Base-by-base conservation (phyloP, 2,113 vertebrate genomes). In the Pterocles orientalis region DNA sequence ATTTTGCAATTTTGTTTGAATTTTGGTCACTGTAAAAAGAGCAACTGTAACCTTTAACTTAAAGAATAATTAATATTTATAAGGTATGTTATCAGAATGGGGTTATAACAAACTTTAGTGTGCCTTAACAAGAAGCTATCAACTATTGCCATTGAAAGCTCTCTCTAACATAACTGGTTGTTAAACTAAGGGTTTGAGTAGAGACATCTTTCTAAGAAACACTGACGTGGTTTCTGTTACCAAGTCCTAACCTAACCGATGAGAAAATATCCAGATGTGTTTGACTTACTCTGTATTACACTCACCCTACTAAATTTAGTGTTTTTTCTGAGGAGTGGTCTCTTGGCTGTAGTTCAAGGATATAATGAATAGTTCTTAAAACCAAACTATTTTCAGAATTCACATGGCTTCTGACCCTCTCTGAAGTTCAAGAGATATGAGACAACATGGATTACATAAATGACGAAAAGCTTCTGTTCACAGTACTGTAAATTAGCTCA, bases 221-320 rank as follows among this genome's bases (percentile, higher is more conserved):
- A 50, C 36, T 88, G 62, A 36, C 10, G 4, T 34, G 7, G 18
- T 29, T 89, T 87, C 28, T 71, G 39, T 56, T 71, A 82, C 21
- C 20, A 60, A 60, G 60, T 66, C n/a, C 56, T 94, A 90, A 75
- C 25, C 47, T 66, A 71, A 68, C 31, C 10, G 29, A 4, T n/a
- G 14, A 88, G 12, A 82, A 34, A 85, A 73, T 36, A 88, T 36
- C 31, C 39, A 72, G 39, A 15, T 48, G 51, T 33, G 66, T 82
- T 71, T 96, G 96, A 85, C 56, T 91, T 95, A 86, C 48, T 82
- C 80, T 81, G 33, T 90, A 26, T 93, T 85, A 69, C 53, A 73
- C 60, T 75, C 43, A 64, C 53, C 17, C 58, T 51, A 69, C 71
- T 93, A 94, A 94, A 97, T 88, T 56, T 72, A 94, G 81, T 84